These are phyloP conservation scores for Meganola albula DNA, from an alignment of 2,888 invertebrate genomes.

Conservation along the genomic window DNA sequence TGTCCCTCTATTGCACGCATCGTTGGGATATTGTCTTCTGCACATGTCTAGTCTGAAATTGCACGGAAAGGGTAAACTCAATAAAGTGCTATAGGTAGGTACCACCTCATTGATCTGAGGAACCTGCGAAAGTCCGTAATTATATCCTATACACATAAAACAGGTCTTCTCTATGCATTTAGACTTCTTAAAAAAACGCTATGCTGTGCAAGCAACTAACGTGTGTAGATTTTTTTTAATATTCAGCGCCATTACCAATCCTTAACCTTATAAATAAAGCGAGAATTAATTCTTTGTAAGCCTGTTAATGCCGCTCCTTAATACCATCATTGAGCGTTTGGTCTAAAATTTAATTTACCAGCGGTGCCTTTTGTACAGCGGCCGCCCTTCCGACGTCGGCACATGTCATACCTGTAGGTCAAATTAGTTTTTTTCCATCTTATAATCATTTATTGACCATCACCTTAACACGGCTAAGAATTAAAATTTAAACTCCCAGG, in stretches of 20 bases:
- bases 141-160: no score
- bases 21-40: slow-evolving; percentile 95
- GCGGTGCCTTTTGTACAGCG: slow-evolving; percentile 99
- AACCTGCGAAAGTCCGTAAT: no score
- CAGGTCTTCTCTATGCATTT: no score
- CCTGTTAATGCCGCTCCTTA: slow-evolving; percentile 65
- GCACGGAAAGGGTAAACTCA: slow-evolving; percentile 75
- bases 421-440: slow-evolving; percentile 63
- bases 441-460: slow-evolving; percentile 32
- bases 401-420: slow-evolving; percentile 96
- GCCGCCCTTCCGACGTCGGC: slow-evolving; percentile 96
- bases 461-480: slow-evolving; percentile 16
- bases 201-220: slow-evolving; percentile 33
- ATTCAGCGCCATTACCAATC: slow-evolving; percentile 77
- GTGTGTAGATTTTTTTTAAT: slow-evolving; percentile 32
- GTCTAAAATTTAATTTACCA: slow-evolving; percentile 84
- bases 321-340: slow-evolving; percentile 55
- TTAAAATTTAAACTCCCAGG: no score
- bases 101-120: no score
- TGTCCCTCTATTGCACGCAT: slow-evolving; percentile 98
- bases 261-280: slow-evolving; percentile 71
- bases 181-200: slow-evolving; percentile 19
- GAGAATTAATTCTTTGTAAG: slow-evolving; percentile 64
- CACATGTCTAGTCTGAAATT: slow-evolving; percentile 99
- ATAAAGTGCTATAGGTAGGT: slow-evolving; percentile 41